Evolutionary conservation across 1,140 invertebrate genomes (phyloP).

Genomic region (Drosophila kikkawai): DNA sequence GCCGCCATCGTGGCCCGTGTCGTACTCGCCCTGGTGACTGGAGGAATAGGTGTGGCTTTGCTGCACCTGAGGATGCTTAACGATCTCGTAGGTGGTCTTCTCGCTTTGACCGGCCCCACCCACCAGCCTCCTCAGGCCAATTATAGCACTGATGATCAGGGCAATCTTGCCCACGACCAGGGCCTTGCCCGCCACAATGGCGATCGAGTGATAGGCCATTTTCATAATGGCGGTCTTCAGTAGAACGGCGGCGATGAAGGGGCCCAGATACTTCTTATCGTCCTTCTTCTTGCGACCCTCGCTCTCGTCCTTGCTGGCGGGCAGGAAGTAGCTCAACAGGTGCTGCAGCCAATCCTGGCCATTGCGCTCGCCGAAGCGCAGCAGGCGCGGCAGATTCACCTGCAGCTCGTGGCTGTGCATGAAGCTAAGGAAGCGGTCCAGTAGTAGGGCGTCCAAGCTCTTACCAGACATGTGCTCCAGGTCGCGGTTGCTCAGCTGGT

Average conservation of each 20-base stretch:
- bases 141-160: conserved; percentile 90
- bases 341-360: conserved; percentile 77
- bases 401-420: conserved; percentile 88
- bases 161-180: conserved; percentile 88
- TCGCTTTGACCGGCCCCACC: conserved; percentile 87
- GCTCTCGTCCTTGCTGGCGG: conserved; percentile 57
- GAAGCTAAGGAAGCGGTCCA: conserved; percentile 87
- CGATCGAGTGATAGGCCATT: conserved; percentile 90
- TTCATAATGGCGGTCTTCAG: conserved; percentile 90
- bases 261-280: conserved; percentile 87
- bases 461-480: conserved; percentile 85
- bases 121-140: conserved; percentile 91
- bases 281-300: conserved; percentile 87
- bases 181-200: conserved; percentile 90
- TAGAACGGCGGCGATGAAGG: conserved; percentile 88
- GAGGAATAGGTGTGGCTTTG: conserved; percentile 91
- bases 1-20: conserved; percentile 86
- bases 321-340: conserved; percentile 65
- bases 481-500: conserved; percentile 86
- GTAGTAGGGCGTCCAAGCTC: conserved; percentile 86
- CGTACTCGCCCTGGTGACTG: conserved; percentile 89
- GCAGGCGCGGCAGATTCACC: conserved; percentile 86
- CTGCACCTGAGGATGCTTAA: conserved; percentile 92
- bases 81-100: conserved; percentile 93
- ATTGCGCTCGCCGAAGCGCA: conserved; percentile 71